phyloP scores from a whole-genome alignment of 2,888 invertebrate species.

The Cataglyphis livida region DNA sequence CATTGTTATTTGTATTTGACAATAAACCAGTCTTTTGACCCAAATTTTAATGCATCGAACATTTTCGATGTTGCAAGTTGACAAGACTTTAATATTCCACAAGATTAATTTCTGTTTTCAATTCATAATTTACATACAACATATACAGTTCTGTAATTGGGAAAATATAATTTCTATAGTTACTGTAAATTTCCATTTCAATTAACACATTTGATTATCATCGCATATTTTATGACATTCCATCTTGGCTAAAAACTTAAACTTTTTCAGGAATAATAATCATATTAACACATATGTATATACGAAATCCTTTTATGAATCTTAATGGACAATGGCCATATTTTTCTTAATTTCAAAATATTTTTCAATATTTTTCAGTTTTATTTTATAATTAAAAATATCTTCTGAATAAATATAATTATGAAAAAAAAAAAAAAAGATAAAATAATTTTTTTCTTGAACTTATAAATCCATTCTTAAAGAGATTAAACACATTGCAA shows the following conservation, averaged over 20 bases:
- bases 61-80: conserved; percentile 1
- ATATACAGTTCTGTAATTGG: neutral
- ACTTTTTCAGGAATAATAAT: too few species aligned
- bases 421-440: too few species aligned
- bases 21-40: conserved; percentile 32
- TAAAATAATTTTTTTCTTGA: too few species aligned
- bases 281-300: too few species aligned
- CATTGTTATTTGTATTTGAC: neutral
- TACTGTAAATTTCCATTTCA: conserved; percentile 40
- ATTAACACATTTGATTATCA: conserved; percentile 41
- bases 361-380: too few species aligned
- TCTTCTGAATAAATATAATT: too few species aligned
- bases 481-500: conserved; percentile 24
- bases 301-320: too few species aligned
- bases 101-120: neutral
- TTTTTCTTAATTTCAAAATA: too few species aligned
- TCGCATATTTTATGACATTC: neutral
- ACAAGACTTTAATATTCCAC: conserved; percentile 18
- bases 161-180: conserved; percentile 28
- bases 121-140: conserved; percentile 20
- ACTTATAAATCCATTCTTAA: too few species aligned
- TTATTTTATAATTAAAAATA: too few species aligned
- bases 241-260: conserved; percentile 16
- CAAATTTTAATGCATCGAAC: conserved; percentile 19
- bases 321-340: too few species aligned